Percentiles rank a stretch among this genome's conserved stretches.
phyloP scores from a whole-genome alignment of 2,888 invertebrate genomes.

The Coleophora flavipennella region DNA sequence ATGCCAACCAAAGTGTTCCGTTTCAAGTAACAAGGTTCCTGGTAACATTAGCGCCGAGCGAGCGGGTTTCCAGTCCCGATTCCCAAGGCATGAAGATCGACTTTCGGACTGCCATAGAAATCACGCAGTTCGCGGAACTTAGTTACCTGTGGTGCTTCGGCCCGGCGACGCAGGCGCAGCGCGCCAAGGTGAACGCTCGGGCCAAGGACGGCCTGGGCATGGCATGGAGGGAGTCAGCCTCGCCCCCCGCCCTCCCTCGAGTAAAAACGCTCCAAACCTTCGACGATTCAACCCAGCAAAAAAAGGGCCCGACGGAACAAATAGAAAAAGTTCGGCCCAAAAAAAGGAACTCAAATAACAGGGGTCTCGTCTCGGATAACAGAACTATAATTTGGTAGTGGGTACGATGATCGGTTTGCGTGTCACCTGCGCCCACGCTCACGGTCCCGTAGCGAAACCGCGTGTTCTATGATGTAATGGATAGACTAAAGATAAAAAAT shows the following conservation, averaged over 20 bases:
- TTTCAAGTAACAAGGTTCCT: conserved; percentile 51
- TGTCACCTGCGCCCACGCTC: conserved; percentile 65
- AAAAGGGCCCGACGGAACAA: conserved; percentile 67
- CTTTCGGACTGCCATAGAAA: conserved; percentile 68
- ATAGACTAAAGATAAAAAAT: conserved; percentile 46
- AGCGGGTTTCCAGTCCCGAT: conserved; percentile 39
- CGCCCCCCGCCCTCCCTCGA: conserved; percentile 29
- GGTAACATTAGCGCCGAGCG: conserved; percentile 47
- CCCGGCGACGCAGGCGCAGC: conserved; percentile 53
- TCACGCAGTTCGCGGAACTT: conserved; percentile 71
- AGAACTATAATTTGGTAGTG: conserved; percentile 43
- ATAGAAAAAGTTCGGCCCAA: conserved; percentile 57
- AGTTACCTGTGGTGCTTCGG: conserved; percentile 68
- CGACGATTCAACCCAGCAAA: conserved; percentile 59
- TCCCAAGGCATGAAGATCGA: conserved; percentile 35
- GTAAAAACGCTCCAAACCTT: conserved; percentile 64
- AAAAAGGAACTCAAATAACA: conserved; percentile 54
- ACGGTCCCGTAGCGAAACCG: conserved; percentile 44
- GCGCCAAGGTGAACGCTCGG: conserved; percentile 71
- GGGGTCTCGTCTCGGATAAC: conserved; percentile 58
- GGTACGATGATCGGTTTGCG: conserved; percentile 50
- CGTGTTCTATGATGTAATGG: conserved; percentile 56
- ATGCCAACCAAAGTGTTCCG: conserved; percentile 39
- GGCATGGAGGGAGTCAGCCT: conserved; percentile 44
- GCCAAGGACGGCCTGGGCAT: conserved; percentile 67